Evolutionary conservation across 2,113 vertebrate species (phyloP), one percentile per base, ranked within the genome.

Genomic region (Zosterops japonicus): DNA sequence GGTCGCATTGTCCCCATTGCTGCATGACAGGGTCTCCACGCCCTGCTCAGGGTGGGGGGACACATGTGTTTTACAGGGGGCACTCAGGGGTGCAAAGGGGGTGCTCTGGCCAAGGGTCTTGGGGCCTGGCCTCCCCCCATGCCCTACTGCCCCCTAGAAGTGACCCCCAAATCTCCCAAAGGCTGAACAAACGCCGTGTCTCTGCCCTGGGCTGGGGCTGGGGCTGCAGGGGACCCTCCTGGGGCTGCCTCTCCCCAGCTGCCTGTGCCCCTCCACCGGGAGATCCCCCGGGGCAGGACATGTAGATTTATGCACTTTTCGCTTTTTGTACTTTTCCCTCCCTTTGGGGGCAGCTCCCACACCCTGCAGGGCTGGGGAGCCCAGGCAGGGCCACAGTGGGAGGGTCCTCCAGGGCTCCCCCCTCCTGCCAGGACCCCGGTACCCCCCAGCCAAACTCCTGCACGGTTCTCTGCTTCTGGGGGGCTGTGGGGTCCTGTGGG

Each of bases 251-350:
- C 35, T 44, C 6, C 41, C 8, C 82, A 42, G 46, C 64, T 24
- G 4, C 53, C 65, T 18, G 44, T 15, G 11, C 39, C 79, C 56
- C 47, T 59, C 17, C 2, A 1, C 12, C 10, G 5, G 4, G 35
- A 39, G 6, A 4, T 15, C 1, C 41, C 47, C 44, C 6, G 28
- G 56, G 88, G 57, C 76, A 76, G 81, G 81, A 55, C 12, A 16
- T 2, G 82, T 59, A 69, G 77, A 83, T 87, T 46, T 59, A 94
- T 96, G 95, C 93, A 94, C 95, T 96, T 96, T 96, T 94, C 1
- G 91, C 95, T 96, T 93, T 96, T 96, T 96, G 91, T 96, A 96
- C 91, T 96, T 63, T 44, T 44, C 61, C 47, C 39, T 59, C 4
- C 33, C 49, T 36, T 13, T 5, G 6, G 25, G 83, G 65, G 76